These are phyloP conservation scores for Dicerorhinus sumatrensis DNA, from an alignment of 2,113 vertebrate genomes.

Conservation along the genomic window DNA sequence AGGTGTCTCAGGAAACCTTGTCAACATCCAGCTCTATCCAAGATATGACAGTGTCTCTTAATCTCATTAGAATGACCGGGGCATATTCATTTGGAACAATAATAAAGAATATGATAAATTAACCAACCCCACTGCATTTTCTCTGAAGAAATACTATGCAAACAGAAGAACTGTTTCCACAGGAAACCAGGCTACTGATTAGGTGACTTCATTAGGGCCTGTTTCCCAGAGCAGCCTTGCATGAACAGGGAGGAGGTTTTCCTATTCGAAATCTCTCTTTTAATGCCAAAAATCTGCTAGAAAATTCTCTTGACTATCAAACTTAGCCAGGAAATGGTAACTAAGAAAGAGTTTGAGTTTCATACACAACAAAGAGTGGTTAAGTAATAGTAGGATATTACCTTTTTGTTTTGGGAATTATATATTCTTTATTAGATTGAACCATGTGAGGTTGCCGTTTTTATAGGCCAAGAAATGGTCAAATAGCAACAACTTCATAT, in stretches of 20 bases:
- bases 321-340: constrained; percentile 18
- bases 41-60: constrained; percentile 9
- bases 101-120: constrained; percentile 40
- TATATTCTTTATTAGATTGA: constrained; percentile 38
- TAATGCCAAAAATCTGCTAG: constrained; percentile 23
- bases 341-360: constrained; percentile 25
- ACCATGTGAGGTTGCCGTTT: background rate
- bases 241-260: background rate
- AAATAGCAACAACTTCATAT: constrained; percentile 21
- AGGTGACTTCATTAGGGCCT: constrained; percentile 3
- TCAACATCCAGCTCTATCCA: background rate
- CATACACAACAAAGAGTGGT: constrained; percentile 1
- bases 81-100: constrained; percentile 56
- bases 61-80: constrained; percentile 57
- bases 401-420: constrained; percentile 31
- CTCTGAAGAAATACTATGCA: constrained; percentile 31
- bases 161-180: background rate
- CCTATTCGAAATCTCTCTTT: constrained; percentile 30
- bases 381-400: constrained; percentile 30
- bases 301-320: constrained; percentile 60
- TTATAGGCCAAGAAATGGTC: background rate
- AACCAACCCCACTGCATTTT: background rate
- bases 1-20: background rate
- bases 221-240: background rate
- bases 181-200: background rate